Conservation (phyloP, 2,888 invertebrate species). For the Glyphotaelius pellucidus region DNA sequence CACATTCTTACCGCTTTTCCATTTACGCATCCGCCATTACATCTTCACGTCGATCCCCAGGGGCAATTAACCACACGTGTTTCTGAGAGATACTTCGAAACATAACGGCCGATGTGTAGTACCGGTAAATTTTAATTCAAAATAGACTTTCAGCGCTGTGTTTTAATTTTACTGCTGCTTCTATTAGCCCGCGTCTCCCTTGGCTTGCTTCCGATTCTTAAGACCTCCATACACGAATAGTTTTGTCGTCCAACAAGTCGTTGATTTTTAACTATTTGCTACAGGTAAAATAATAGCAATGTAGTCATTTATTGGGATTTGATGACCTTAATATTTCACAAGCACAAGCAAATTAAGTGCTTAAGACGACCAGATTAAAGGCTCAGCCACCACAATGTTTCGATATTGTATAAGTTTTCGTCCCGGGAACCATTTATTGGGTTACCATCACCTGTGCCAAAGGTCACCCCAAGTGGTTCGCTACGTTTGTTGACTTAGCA, state of each 20-base stretch:
- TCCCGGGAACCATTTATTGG: too few species aligned
- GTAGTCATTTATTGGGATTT: too few species aligned
- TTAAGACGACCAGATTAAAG: too few species aligned
- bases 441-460: too few species aligned
- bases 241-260: background rate
- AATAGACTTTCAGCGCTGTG: slow-evolving; percentile 40
- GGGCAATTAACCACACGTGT: slow-evolving; percentile 45
- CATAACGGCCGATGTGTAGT: slow-evolving; percentile 29
- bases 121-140: slow-evolving; percentile 47
- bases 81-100: slow-evolving; percentile 37
- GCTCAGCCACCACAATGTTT: too few species aligned
- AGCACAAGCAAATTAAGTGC: too few species aligned
- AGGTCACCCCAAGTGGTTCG: too few species aligned
- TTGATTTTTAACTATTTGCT: background rate
- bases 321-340: too few species aligned
- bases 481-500: too few species aligned
- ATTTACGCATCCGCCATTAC: slow-evolving; percentile 27
- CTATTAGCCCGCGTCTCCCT: slow-evolving; percentile 28
- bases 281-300: too few species aligned
- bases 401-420: too few species aligned
- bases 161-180: slow-evolving; percentile 45
- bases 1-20: slow-evolving; percentile 20
- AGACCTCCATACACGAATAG: background rate
- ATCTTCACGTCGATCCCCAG: slow-evolving; percentile 31
- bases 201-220: background rate